Base-by-base conservation (phyloP, 2,797 vertebrate genomes). In the Hydrocynus forskahlii region DNA sequence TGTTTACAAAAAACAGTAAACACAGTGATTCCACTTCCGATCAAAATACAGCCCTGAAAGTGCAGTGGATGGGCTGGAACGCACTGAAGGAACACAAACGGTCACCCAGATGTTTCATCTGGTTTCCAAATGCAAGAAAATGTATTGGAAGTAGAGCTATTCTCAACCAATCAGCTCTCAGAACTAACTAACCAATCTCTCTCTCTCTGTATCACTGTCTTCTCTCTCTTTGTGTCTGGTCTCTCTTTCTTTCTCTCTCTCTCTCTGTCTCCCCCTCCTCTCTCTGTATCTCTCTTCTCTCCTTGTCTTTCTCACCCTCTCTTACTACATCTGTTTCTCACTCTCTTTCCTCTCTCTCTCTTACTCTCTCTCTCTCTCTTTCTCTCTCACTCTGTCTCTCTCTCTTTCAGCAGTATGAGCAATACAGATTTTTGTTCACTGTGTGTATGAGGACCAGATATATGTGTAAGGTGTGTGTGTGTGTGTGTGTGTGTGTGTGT, bases 191-290 rank as follows among this genome's bases (percentile, higher is more conserved):
- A 45, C 6, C 6, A 45, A 45, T n/a, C n/a, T n/a, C n/a, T 29
- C 29, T 29, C 1, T 29, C 29, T 29, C 29, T 29, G 29, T 29
- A 29, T 29, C 29, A 29, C 6, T 45, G 0, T 45, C 6, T 7
- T 6, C 6, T 45, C 6, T 7, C 10, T 10, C 43, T 7, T 1
- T 10, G 0, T 45, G 43, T 7, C 43, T 7, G 1, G 9, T 77
- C 88, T 62, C 90, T 91, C 93, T 92, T 93, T 91, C 71, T 16
- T 17, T 29, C n/a, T n/a, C n/a, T n/a, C n/a, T n/a, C n/a, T n/a
- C n/a, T n/a, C n/a, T n/a, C n/a, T n/a, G n/a, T n/a, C n/a, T n/a
- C n/a, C n/a, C n/a, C n/a, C n/a, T n/a, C n/a, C n/a, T n/a, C n/a
- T n/a, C n/a, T n/a, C n/a, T n/a, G n/a, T n/a, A n/a, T n/a, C n/a